These are phyloP conservation scores for Columba livia DNA, from an alignment of 2,113 vertebrate species.

Conservation along the genomic window DNA sequence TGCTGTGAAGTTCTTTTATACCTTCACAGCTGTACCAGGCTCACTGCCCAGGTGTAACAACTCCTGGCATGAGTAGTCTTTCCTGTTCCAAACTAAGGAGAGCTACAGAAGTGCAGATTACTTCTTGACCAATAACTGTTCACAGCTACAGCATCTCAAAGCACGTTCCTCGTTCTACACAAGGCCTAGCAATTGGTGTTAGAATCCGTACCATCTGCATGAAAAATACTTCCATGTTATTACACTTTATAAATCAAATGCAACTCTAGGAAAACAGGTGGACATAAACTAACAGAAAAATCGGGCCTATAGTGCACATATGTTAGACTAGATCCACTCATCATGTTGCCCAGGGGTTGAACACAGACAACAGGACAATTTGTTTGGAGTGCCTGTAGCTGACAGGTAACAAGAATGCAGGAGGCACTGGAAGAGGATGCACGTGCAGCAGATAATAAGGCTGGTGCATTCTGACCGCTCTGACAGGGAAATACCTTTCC, in stretches of 20 bases:
- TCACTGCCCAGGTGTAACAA: neutral
- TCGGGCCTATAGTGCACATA: neutral
- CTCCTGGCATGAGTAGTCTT: neutral
- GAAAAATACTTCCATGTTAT: neutral
- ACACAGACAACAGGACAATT: neutral
- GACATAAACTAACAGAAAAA: conserved; percentile 41
- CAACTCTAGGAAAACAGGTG: neutral
- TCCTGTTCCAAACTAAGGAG: neutral
- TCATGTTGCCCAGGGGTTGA: neutral
- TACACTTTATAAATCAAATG: conserved; percentile 35
- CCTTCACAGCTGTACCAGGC: neutral
- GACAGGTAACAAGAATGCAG: neutral
- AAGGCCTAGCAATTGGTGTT: neutral
- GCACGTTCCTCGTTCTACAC: neutral
- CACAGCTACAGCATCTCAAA: neutral
- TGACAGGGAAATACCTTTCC: neutral
- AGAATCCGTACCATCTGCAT: neutral
- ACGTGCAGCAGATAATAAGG: neutral
- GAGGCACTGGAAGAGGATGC: neutral
- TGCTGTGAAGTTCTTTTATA: neutral
- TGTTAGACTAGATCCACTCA: conserved; percentile 12
- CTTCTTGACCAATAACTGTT: neutral
- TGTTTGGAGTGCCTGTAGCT: neutral
- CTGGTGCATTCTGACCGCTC: neutral
- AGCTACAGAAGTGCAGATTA: neutral